Conservation (phyloP, 2,113 vertebrate genomes). For the Lonchura striata region DNA sequence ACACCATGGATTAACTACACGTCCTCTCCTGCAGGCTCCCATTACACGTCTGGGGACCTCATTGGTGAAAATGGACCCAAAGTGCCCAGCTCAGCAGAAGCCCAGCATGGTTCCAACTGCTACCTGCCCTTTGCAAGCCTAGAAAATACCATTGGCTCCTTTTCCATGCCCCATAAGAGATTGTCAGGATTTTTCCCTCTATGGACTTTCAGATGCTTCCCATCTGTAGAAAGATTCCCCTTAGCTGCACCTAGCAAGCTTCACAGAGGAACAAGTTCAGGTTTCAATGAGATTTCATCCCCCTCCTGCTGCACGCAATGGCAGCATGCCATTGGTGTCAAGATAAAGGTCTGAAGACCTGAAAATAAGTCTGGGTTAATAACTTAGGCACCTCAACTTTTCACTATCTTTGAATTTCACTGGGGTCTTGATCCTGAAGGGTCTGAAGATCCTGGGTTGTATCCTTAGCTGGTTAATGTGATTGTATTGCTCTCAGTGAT, state of each 20-base stretch:
- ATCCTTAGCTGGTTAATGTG: background rate
- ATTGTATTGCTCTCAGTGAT: background rate
- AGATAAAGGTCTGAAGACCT: background rate
- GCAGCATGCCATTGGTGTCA: background rate
- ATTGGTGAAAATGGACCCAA: background rate
- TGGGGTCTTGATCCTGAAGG: background rate
- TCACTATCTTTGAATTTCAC: background rate
- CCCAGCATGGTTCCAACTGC: background rate
- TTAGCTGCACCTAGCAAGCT: background rate
- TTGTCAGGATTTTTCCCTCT: slow-evolving; percentile 17
- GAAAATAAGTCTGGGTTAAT: background rate
- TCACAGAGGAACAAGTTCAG: background rate
- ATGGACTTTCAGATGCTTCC: background rate
- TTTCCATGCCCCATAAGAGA: background rate
- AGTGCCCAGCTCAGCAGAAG: slow-evolving; percentile 19
- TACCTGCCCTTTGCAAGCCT: slow-evolving; percentile 11
- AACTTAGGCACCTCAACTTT: background rate
- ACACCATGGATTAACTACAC: slow-evolving; percentile 52
- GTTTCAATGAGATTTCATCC: background rate
- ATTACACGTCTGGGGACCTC: slow-evolving; percentile 30
- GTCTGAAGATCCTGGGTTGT: background rate
- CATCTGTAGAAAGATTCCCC: background rate
- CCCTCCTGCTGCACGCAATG: background rate
- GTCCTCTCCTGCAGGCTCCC: slow-evolving; percentile 29
- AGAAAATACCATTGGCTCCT: background rate